A percentile compares a stretch with the other conserved stretches of the same genome.
These are phyloP conservation scores for Pseudochromis fuscus DNA, from an alignment of 2,797 vertebrate genomes.

Conservation along the genomic window DNA sequence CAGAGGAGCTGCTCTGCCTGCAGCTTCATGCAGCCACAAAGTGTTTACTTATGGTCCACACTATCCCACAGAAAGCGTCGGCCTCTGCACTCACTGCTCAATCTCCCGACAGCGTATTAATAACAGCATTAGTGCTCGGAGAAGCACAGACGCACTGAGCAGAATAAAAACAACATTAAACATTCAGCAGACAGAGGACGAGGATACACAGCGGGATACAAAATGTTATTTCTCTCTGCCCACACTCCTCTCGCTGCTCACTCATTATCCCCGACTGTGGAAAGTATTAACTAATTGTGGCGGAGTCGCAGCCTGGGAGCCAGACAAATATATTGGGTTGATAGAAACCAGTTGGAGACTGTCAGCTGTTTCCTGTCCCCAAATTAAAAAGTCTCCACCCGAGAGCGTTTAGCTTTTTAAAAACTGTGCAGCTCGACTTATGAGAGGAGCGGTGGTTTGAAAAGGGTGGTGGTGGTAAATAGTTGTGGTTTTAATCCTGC, in stretches of 20 bases:
- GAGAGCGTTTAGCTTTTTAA: constrained; percentile 2
- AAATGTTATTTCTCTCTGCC: constrained; percentile 36
- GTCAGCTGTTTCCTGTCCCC: constrained; percentile 26
- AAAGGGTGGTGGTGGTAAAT: neutral
- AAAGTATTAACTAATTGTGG: constrained; percentile 65
- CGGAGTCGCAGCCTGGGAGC: constrained; percentile 33
- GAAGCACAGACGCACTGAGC: neutral
- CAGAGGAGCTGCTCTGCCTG: neutral
- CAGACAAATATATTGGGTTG: constrained; percentile 32
- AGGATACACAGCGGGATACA: constrained; percentile 23
- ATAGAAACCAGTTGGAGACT: constrained; percentile 39
- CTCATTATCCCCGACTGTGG: constrained; percentile 39
- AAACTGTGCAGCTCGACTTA: constrained; percentile 8
- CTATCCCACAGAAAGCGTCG: neutral
- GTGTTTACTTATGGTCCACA: neutral
- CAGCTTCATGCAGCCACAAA: neutral
- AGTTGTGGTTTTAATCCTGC: neutral
- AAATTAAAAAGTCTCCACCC: constrained; percentile 20
- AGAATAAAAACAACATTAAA: constrained; percentile 28
- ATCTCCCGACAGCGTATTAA: constrained; percentile 6
- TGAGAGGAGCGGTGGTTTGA: constrained; percentile 5
- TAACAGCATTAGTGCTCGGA: neutral
- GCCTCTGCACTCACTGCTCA: neutral
- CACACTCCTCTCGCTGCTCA: constrained; percentile 23
- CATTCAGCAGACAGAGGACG: constrained; percentile 31